Percentiles rank a stretch among this genome's conserved stretches.
Conservation (phyloP, 2,888 invertebrate species). For the Hypselothyrea guttata region DNA sequence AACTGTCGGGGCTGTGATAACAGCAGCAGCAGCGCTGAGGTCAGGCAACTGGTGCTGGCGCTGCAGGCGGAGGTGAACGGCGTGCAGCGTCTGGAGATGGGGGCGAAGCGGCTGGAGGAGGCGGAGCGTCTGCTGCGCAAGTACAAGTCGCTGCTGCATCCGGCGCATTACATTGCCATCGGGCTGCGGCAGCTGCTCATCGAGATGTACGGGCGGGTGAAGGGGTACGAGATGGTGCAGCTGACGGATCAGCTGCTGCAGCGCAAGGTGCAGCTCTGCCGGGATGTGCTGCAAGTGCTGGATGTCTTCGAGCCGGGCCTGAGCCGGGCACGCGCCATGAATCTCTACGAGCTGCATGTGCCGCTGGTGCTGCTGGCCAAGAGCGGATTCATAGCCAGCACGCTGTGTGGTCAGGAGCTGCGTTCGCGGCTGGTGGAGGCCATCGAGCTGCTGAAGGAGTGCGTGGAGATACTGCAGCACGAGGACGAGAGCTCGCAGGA, state of each 20-base stretch:
- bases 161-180: constrained; percentile 88
- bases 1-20: constrained; percentile 85
- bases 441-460: constrained; percentile 85
- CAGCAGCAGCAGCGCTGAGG: constrained; percentile 85
- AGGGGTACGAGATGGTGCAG: constrained; percentile 88
- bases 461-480: constrained; percentile 86
- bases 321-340: constrained; percentile 89
- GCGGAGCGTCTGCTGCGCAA: constrained; percentile 86
- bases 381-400: constrained; percentile 85
- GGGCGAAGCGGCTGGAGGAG: constrained; percentile 85
- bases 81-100: constrained; percentile 85
- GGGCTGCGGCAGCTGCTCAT: constrained; percentile 87
- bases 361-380: constrained; percentile 88
- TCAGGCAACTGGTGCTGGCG: constrained; percentile 85
- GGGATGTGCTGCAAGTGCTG: constrained; percentile 86
- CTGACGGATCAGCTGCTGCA: constrained; percentile 88
- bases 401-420: constrained; percentile 85
- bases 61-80: constrained; percentile 87
- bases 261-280: constrained; percentile 89
- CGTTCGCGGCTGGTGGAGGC: constrained; percentile 86
- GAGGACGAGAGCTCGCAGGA: constrained; percentile 84
- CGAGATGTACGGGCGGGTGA: constrained; percentile 90
- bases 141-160: constrained; percentile 89
- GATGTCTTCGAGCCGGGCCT: constrained; percentile 90
- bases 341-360: constrained; percentile 91